Conservation (phyloP, 2,113 vertebrate genomes). For the Tachycineta bicolor region DNA sequence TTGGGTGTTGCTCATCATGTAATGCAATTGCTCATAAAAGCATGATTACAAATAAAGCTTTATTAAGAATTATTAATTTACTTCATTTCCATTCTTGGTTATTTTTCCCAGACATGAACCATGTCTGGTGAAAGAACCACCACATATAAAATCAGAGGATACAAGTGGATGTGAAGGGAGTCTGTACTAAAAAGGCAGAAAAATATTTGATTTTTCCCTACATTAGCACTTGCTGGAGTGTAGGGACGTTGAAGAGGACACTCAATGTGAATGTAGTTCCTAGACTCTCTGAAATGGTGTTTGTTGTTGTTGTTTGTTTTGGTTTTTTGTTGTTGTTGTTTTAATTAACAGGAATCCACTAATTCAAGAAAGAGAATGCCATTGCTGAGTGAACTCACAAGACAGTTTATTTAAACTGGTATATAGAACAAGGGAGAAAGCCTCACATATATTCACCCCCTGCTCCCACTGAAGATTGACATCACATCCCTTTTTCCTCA, state of each 20-base stretch:
- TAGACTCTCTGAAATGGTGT: neutral
- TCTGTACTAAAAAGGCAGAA: neutral
- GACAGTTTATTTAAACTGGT: neutral
- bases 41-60: neutral
- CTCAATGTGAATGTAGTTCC: rapidly evolving
- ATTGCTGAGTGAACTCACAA: neutral
- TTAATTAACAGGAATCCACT: neutral
- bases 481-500: neutral
- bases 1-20: neutral
- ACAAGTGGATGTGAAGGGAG: neutral
- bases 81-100: neutral
- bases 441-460: neutral
- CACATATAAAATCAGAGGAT: neutral
- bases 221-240: rapidly evolving
- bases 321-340: neutral
- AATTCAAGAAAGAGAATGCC: neutral
- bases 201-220: neutral
- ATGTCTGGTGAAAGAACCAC: neutral
- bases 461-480: neutral
- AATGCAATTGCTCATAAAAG: neutral
- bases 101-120: neutral
- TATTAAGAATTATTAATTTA: neutral
- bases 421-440: neutral
- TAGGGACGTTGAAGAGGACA: neutral
- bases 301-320: no score